phyloP scores from a whole-genome alignment of 30 jellyfish, hydroid and myxozoan species.

The Hydractinia symbiolongicarpus region DNA sequence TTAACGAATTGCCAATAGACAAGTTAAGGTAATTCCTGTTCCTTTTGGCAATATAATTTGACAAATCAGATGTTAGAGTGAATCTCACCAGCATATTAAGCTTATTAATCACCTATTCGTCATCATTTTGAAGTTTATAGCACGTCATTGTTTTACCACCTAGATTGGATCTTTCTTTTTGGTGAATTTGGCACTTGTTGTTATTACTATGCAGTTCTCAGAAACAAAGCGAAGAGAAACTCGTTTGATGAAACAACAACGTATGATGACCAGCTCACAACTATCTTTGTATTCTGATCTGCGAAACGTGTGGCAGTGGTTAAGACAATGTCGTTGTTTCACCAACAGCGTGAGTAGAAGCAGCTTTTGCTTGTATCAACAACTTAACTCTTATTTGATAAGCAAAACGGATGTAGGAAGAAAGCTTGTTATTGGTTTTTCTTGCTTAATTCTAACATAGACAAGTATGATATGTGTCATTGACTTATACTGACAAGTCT shows the following conservation, averaged over 20 bases:
- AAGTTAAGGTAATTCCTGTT: too few relatives aligned
- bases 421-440: too few relatives aligned
- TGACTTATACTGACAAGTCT: too few relatives aligned
- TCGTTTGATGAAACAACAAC: constrained; percentile 67
- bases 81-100: too few relatives aligned
- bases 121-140: neutral
- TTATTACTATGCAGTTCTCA: constrained; percentile 89
- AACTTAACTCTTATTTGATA: neutral
- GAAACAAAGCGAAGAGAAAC: constrained; percentile 86
- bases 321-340: neutral
- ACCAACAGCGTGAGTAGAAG: constrained; percentile 4
- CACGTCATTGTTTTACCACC: neutral
- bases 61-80: too few relatives aligned
- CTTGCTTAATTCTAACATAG: too few relatives aligned
- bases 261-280: constrained; percentile 45
- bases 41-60: too few relatives aligned
- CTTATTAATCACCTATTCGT: neutral
- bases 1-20: too few relatives aligned
- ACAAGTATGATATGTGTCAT: too few relatives aligned
- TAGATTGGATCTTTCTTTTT: constrained; percentile 92
- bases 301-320: constrained; percentile 33
- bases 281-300: constrained; percentile 65
- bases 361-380: neutral
- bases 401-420: neutral
- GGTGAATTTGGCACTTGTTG: constrained; percentile 81